Base-by-base conservation (phyloP, 2,797 vertebrate genomes). In the Crenuchus spilurus region DNA sequence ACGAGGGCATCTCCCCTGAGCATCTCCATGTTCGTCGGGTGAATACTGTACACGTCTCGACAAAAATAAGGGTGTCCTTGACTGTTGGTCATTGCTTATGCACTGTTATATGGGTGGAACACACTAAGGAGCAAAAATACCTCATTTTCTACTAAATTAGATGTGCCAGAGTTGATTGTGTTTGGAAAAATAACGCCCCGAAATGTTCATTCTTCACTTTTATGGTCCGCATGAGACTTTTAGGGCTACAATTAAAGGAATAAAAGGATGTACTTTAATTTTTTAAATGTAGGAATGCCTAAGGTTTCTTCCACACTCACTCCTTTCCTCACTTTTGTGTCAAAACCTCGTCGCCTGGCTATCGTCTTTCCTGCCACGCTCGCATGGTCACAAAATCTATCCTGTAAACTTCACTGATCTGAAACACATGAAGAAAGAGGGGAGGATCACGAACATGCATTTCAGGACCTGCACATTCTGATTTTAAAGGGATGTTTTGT, bases 71-170 rank as follows among this genome's bases (percentile, higher is more conserved):
- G 76, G 86, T 83, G 84, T 86, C 37, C 71, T 88, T 79, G 79
- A 86, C 80, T 67, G 79, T 66, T 85, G 76, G 83, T 88, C 84
- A 86, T 88, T 89, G 85, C 87, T 92, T 90, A 89, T 92, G 91
- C 90, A 90, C 89, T 90, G 89, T 90, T 90, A 89, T 83, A 87
- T 84, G 83, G 89, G 86, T 84, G 83, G 90, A 91, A 91, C 90
- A 90, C 91, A 92, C 89, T 74, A 90, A 79, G 79, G 73, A 86
- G 42, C 87, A 88, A 86, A 92, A 88, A 91, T 92, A 93, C 91
- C 92, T 93, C 91, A 90, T 94, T 92, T 92, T 92, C 85, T 93
- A 92, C 82, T 78, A 78, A 88, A 85, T 82, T 86, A 20, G 80
- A 84, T 77, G 85, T 83, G 81, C 84, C 80, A 74, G 85, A 85